These are phyloP conservation scores for Chaenocephalus aceratus DNA, from an alignment of 2,113 vertebrate species.

Conservation along the genomic window DNA sequence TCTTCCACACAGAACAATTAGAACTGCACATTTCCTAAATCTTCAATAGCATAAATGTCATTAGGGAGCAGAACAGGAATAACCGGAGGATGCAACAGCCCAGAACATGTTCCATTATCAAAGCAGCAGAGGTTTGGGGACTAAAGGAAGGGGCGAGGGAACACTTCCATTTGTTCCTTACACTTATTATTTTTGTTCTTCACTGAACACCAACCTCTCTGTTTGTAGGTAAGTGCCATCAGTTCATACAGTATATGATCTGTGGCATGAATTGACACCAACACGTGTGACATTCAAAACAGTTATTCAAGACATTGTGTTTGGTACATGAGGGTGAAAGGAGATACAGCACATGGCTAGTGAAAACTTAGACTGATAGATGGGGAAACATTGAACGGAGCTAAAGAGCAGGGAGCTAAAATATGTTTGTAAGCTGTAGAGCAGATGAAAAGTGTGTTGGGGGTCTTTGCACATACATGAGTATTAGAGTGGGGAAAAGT, in stretches of 20 bases:
- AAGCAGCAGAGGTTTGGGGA: not conserved
- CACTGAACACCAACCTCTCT: not conserved
- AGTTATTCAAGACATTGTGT: not conserved
- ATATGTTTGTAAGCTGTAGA: conserved; percentile 21
- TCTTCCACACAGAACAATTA: conserved; percentile 36
- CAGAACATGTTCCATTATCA: conserved; percentile 8
- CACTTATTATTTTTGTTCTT: conserved; percentile 7
- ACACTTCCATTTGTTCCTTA: conserved; percentile 5
- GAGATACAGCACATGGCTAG: conserved; percentile 1
- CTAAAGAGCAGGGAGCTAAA: not conserved
- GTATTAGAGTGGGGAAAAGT: conserved; percentile 10
- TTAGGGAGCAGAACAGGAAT: conserved; percentile 35
- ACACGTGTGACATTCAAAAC: not conserved
- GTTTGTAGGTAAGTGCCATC: not conserved
- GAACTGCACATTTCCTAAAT: conserved; percentile 53
- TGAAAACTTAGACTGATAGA: conserved; percentile 19
- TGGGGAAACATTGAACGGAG: not conserved
- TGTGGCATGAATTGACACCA: not conserved
- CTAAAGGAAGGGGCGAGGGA: not conserved
- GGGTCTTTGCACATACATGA: not conserved
- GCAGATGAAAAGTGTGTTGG: conserved; percentile 15
- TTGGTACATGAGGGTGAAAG: not conserved
- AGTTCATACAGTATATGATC: not conserved
- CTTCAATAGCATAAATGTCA: conserved; percentile 57
- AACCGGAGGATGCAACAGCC: conserved; percentile 6